These are phyloP conservation scores for Heliconius melpomene DNA, from an alignment of 1,140 invertebrate species.

Conservation along the genomic window DNA sequence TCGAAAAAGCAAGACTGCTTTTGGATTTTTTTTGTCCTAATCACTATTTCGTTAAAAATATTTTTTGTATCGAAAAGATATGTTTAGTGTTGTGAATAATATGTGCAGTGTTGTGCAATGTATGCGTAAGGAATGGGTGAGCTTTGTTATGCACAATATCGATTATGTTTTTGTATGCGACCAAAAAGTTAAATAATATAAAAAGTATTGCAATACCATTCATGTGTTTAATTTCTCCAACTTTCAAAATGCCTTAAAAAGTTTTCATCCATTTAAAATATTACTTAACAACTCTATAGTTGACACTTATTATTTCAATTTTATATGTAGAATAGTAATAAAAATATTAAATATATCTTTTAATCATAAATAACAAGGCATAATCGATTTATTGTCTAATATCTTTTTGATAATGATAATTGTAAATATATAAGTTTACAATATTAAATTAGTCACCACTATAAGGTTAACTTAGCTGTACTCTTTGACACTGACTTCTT, in stretches of 20 bases:
- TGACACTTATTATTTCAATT: background rate
- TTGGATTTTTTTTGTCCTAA: background rate
- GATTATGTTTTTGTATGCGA: constrained; percentile 54
- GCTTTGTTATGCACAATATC: constrained; percentile 58
- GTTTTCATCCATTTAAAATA: background rate
- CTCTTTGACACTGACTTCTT: constrained; percentile 16
- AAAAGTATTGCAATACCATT: constrained; percentile 30
- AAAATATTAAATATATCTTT: background rate
- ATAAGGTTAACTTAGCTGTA: background rate
- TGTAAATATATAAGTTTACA: background rate
- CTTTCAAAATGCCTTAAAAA: background rate
- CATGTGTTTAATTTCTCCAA: constrained; percentile 25
- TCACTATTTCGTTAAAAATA: background rate
- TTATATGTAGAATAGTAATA: background rate
- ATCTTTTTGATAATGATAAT: background rate
- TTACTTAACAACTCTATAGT: background rate
- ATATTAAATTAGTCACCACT: background rate
- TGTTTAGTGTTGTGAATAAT: constrained; percentile 40
- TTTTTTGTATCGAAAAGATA: constrained; percentile 25
- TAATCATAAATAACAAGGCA: background rate
- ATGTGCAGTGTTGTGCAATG: constrained; percentile 29
- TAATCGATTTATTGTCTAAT: background rate
- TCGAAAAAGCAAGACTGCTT: background rate
- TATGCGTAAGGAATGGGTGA: constrained; percentile 38
- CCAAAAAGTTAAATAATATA: constrained; percentile 55